Percentiles rank a stretch among this genome's conserved stretches.
Evolutionary conservation across 2,797 vertebrate genomes (phyloP).

Genomic region (Sebastolobus altivelis): DNA sequence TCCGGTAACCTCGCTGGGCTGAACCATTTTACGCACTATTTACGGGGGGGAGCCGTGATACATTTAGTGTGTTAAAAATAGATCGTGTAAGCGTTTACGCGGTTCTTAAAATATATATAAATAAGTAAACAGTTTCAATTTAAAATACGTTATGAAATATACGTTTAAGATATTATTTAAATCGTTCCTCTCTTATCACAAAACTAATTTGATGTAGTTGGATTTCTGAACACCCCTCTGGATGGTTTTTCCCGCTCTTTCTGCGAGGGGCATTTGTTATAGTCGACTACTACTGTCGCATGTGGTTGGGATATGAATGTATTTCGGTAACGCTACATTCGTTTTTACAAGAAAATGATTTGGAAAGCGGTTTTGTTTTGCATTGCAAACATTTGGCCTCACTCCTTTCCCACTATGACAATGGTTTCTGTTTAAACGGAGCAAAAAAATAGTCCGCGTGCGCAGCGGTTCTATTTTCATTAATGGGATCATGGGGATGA

Average conservation of each 20-base stretch:
- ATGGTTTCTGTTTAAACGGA: not conserved
- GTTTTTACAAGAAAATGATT: not conserved
- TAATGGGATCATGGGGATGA: slow-evolving; percentile 54
- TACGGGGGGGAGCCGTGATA: slow-evolving; percentile 29
- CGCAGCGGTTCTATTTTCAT: slow-evolving; percentile 39
- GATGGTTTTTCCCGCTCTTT: slow-evolving; percentile 31
- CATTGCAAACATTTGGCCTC: not conserved
- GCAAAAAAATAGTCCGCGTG: not conserved
- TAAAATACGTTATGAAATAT: accelerated
- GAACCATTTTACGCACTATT: slow-evolving; percentile 68
- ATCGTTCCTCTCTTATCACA: accelerated
- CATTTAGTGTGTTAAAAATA: not conserved
- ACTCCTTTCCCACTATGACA: not conserved
- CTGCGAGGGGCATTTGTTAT: slow-evolving; percentile 78
- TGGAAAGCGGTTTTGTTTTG: not conserved
- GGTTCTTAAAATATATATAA: accelerated
- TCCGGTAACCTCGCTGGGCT: slow-evolving; percentile 83
- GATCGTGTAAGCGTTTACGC: accelerated
- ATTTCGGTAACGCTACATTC: slow-evolving; percentile 17
- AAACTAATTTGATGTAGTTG: not conserved
- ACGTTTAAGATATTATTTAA: accelerated
- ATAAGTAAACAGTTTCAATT: accelerated
- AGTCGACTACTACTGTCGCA: slow-evolving; percentile 74
- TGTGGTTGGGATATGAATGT: slow-evolving; percentile 66
- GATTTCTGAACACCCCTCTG: slow-evolving; percentile 55